A percentile compares a stretch with the other conserved stretches of the same genome.
These are phyloP conservation scores for Drosophila crucigera DNA, from an alignment of 2,888 invertebrate genomes.

Conservation along the genomic window DNA sequence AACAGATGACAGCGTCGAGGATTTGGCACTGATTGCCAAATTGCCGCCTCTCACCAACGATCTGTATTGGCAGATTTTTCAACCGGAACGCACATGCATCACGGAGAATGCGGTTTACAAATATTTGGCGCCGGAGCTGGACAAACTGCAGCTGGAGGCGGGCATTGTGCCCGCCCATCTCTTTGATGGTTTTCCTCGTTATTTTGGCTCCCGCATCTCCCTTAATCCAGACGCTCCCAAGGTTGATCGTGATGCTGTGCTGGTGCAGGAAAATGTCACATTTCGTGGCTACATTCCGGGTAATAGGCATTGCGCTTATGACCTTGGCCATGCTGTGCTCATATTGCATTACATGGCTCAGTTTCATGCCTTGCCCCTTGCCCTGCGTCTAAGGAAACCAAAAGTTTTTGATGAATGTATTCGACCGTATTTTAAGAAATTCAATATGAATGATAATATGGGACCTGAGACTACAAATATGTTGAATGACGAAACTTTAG, in stretches of 20 bases:
- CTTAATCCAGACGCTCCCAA: constrained; percentile 74
- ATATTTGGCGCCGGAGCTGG: constrained; percentile 86
- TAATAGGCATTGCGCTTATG: constrained; percentile 86
- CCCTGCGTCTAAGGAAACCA: constrained; percentile 86
- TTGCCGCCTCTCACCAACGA: constrained; percentile 87
- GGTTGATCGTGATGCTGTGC: constrained; percentile 87
- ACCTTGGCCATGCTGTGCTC: constrained; percentile 86
- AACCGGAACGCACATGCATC: constrained; percentile 87
- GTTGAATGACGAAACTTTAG: constrained; percentile 56
- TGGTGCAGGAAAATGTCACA: constrained; percentile 87
- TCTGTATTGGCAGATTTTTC: constrained; percentile 86
- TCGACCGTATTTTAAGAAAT: constrained; percentile 83
- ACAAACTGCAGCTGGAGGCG: constrained; percentile 86
- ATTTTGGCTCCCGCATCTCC: constrained; percentile 87
- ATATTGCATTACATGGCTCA: constrained; percentile 86
- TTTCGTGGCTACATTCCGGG: constrained; percentile 86
- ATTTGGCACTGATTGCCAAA: constrained; percentile 87
- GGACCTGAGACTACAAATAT: constrained; percentile 33
- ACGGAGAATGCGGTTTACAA: constrained; percentile 87
- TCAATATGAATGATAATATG: constrained; percentile 68
- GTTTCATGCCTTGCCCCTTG: constrained; percentile 87
- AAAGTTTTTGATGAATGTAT: constrained; percentile 85
- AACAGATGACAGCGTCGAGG: constrained; percentile 71
- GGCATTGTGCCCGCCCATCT: constrained; percentile 84
- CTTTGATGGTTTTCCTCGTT: constrained; percentile 86